A percentile compares a stretch with the other conserved stretches of the same genome.
Conservation (phyloP, 1,140 invertebrate genomes). For the Zaprionus camerounensis region DNA sequence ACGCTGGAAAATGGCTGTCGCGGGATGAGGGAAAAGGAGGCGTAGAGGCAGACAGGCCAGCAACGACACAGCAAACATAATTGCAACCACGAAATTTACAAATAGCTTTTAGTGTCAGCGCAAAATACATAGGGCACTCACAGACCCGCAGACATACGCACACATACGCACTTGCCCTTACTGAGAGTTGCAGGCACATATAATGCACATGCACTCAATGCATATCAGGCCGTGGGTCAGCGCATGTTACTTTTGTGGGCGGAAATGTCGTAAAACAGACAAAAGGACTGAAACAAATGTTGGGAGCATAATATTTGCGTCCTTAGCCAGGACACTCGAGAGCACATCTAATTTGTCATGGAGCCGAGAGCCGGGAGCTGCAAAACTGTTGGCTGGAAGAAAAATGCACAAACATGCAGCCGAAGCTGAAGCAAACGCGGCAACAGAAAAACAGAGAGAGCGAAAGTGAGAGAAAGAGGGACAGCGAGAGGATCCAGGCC, state of each 20-base stretch:
- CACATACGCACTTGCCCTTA: neutral
- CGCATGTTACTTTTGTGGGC: slow-evolving; percentile 54
- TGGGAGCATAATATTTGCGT: slow-evolving; percentile 62
- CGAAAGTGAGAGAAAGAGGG: neutral
- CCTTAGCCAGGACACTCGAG: slow-evolving; percentile 59
- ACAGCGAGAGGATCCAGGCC: neutral
- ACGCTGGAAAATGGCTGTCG: slow-evolving; percentile 25
- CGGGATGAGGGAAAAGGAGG: neutral
- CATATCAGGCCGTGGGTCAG: slow-evolving; percentile 60
- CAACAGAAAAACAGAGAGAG: slow-evolving; percentile 4
- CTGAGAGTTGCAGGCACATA: neutral
- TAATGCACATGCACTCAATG: slow-evolving; percentile 74
- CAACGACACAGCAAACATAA: slow-evolving; percentile 78
- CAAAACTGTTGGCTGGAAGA: slow-evolving; percentile 14
- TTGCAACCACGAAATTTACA: slow-evolving; percentile 81
- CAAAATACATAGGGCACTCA: slow-evolving; percentile 61
- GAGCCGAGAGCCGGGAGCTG: slow-evolving; percentile 29
- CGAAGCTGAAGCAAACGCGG: neutral
- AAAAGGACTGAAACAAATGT: neutral
- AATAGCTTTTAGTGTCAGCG: slow-evolving; percentile 80
- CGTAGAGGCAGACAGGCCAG: slow-evolving; percentile 8
- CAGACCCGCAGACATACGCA: slow-evolving; percentile 11
- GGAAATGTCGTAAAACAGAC: slow-evolving; percentile 65
- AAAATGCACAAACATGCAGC: slow-evolving; percentile 49
- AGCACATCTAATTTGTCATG: slow-evolving; percentile 76